Conservation (phyloP, 2,888 invertebrate species). For the Subacronicta megacephala region DNA sequence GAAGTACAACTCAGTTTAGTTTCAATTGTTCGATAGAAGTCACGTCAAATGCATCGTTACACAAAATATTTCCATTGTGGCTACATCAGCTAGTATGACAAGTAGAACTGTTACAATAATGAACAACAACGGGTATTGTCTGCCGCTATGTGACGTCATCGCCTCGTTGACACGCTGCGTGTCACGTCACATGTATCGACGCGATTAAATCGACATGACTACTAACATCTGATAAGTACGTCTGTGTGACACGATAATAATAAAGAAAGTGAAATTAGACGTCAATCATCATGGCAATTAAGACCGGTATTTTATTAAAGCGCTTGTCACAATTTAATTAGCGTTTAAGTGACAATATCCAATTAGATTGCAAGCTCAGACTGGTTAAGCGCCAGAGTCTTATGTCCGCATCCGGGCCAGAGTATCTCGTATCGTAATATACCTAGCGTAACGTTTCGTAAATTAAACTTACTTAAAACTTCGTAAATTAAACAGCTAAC, state of each 20-base stretch:
- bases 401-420: too few species aligned
- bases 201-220: constrained; percentile 17
- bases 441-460: too few species aligned
- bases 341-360: not conserved
- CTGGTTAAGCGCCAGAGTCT: not conserved
- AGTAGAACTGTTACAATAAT: constrained; percentile 36
- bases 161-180: constrained; percentile 44
- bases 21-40: constrained; percentile 42
- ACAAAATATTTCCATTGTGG: constrained; percentile 29
- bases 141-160: constrained; percentile 38
- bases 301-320: not conserved
- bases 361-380: not conserved
- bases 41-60: constrained; percentile 34
- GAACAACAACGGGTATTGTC: constrained; percentile 29
- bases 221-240: constrained; percentile 23
- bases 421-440: too few species aligned
- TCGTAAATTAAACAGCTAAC: too few species aligned
- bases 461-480: too few species aligned
- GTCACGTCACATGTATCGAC: constrained; percentile 25
- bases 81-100: constrained; percentile 26
- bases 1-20: constrained; percentile 15
- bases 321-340: not conserved
- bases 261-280: constrained; percentile 38
- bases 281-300: constrained; percentile 25
- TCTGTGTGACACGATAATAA: constrained; percentile 40